Evolutionary conservation across 1,140 invertebrate genomes (phyloP), one percentile per base, ranked within the genome.

Genomic region (Halotydeus destructor): DNA sequence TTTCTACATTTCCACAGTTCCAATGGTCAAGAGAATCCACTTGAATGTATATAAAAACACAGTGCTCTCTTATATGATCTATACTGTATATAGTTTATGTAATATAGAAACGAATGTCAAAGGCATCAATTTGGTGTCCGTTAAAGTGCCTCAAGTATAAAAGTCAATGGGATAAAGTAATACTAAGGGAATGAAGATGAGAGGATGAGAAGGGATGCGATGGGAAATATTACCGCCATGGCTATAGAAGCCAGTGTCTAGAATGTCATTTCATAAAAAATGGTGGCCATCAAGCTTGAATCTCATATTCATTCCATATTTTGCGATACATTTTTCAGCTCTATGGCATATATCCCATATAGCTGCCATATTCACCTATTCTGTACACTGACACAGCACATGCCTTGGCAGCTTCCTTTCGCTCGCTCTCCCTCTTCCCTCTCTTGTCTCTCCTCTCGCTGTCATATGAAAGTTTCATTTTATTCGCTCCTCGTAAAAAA

Each of bases 111-210:
- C 9, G 14, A 30, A 9, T 30, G 14, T 30, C 28, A 30, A 30
- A 30, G 28, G 28, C 9, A 30, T 30, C 28, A n/a, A 30, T 30
- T 30, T 30, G 9, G 28, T 30, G 9, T 9, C 9, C 28, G 28
- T 30, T 30, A 30, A 30, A 30, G 28, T 30, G 9, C n/a, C n/a
- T n/a, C n/a, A 9, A 30, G 28, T 9, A n/a, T 9, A 30, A n/a
- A 30, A 30, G 28, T 30, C 28, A 30, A 30, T 30, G 28, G 28
- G 28, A 34, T 34, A 34, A 34, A 34, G 33, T 34, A 19, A 34
- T 34, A 14, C 33, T 34, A 9, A 5, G 33, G 33, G 33, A 34
- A 34, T 34, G 14, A 19, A 16, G 33, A n/a, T n/a, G n/a, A n/a
- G n/a, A n/a, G n/a, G n/a, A n/a, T n/a, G n/a, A n/a, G n/a, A n/a